Base-by-base conservation (phyloP, 2,113 vertebrate species). In the Anguilla japonica region DNA sequence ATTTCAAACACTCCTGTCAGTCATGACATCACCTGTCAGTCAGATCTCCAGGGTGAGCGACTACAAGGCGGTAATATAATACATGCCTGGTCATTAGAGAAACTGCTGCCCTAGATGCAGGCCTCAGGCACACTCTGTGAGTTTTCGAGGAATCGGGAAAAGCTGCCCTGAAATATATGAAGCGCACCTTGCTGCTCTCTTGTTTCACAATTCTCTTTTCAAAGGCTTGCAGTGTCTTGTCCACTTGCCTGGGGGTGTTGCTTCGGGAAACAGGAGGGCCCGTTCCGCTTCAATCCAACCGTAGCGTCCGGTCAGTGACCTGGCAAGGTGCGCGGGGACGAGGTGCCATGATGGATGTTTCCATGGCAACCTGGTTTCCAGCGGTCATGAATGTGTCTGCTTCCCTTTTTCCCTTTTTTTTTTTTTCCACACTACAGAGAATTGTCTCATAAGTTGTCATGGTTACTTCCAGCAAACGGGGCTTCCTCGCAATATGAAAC, bases 341-440 rank as follows among this genome's bases (percentile, higher is more conserved):
- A 9, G 13, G 9, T 11, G 71, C 71, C 1, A 16, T 82, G 56
- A 67, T 39, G 57, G 34, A 63, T 1, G 83, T 67, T 63, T 83
- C 57, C 34, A 67, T 67, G 83, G 83, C 83, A 39, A 67, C 83
- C 29, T 22, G n/a, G 6, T 83, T 63, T 63, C 57, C 56, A 41
- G n/a, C 40, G 18, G 53, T 40, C n/a, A 34, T 14, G n/a, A n/a
- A 83, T 57, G 34, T 56, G 82, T 57, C 53, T 40, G 82, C 29
- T 40, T 83, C 34, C 81, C 11, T 82, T 83, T 83, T 83, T 16
- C 81, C 11, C 53, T 83, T 60, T n/a, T 3, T 29, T n/a, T 3
- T 29, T n/a, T 5, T 7, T 14, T 14, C 43, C 15, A 34, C 46
- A 53, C 57, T 2, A 56, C 20, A 46, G 18, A 26, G 80, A 41